Evolutionary conservation across 1,140 invertebrate genomes (phyloP), one percentile per base, ranked within the genome.

Genomic region (Apocrypta bakeri): DNA sequence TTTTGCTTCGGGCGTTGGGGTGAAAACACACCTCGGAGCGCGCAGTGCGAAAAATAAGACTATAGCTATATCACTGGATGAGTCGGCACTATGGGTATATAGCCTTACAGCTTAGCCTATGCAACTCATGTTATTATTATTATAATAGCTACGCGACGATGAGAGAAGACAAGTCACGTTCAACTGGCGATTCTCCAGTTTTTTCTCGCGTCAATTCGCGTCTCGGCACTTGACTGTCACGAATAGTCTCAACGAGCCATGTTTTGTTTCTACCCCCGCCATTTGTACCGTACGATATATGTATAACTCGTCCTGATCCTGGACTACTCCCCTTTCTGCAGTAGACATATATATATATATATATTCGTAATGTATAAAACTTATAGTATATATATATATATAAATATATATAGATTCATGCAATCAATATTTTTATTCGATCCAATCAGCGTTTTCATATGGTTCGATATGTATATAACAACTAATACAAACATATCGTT

Each of bases 61-160:
- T 56, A 56, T 9, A 37, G 33, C 33, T 37, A 37, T 66, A 31
- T 40, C 48, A n/a, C 71, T 42, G 48, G 42, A 81, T 81, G 79
- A 81, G 72, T 81, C 79, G 79, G 56, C 79, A 75, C 72, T 81
- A 81, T 40, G 31, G 37, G 25, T 48, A 6, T 37, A 17, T 56
- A 56, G 48, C 48, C 17, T 56, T 21, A 42, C 4, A 48, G 12
- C 21, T 17, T 56, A 56, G 42, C 48, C 17, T 56, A 21, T 9
- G 33, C 48, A 56, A 56, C 48, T 56, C 48, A 56, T 56, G 48
- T 4, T 56, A n/a, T n/a, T n/a, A n/a, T n/a, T n/a, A n/a, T n/a
- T 21, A 21, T n/a, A 56, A 4, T 56, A 56, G 17, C 48, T n/a
- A 14, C 21, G 21, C 48, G 21, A 56, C 40, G 40, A 42, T 42